Conservation (phyloP, 2,113 vertebrate species). For the Nansenia antarctica region DNA sequence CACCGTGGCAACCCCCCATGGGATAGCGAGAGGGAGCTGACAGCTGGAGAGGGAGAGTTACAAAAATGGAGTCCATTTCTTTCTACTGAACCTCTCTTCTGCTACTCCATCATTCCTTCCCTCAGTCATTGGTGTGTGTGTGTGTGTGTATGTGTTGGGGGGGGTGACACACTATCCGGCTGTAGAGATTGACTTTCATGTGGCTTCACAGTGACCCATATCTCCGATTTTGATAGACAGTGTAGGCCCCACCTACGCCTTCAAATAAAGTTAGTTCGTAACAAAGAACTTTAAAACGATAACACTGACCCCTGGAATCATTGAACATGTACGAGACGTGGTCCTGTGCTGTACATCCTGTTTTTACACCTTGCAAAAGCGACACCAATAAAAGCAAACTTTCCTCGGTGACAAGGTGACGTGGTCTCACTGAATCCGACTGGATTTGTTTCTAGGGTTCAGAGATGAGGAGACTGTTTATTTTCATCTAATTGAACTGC, state of each 20-base stretch:
- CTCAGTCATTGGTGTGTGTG: constrained; percentile 11
- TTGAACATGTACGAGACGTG: not conserved
- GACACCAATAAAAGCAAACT: not conserved
- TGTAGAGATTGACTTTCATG: constrained; percentile 19
- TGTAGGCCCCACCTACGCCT: constrained; percentile 11
- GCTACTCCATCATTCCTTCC: constrained; percentile 52
- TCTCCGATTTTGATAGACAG: constrained; percentile 16
- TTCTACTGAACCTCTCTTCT: constrained; percentile 54
- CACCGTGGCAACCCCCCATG: constrained; percentile 81
- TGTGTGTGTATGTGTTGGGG: constrained; percentile 33
- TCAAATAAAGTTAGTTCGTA: constrained; percentile 5
- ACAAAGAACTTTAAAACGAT: constrained; percentile 33
- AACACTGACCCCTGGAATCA: constrained; percentile 6
- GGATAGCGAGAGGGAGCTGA: constrained; percentile 69
- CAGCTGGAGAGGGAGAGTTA: constrained; percentile 77
- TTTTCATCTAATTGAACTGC: too few relatives aligned
- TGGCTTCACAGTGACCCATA: not conserved
- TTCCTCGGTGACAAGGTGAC: not conserved
- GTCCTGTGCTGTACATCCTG: not conserved
- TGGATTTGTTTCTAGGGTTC: too few relatives aligned
- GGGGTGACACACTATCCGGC: constrained; percentile 51
- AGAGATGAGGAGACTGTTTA: too few relatives aligned
- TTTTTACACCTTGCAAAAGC: not conserved
- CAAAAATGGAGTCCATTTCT: constrained; percentile 74
- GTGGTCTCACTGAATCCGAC: too few relatives aligned